Evolutionary conservation across 1,140 invertebrate genomes (phyloP).

Genomic region (Amyelois transitella): DNA sequence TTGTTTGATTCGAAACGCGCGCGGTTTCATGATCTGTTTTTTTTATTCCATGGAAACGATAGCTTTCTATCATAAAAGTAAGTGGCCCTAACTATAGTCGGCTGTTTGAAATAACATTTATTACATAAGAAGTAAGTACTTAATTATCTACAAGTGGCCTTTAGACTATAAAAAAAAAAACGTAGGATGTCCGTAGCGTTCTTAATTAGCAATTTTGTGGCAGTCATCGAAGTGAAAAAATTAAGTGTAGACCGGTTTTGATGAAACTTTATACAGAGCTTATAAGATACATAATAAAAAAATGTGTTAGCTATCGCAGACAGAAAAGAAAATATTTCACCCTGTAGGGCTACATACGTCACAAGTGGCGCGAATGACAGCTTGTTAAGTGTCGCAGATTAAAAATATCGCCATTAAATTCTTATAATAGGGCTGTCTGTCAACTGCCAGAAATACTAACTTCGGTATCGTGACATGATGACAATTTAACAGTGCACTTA

Average conservation of each 20-base stretch:
- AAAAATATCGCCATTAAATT: constrained; percentile 1
- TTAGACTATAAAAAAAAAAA: too few relatives aligned
- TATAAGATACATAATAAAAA: too few relatives aligned
- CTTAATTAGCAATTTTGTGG: too few relatives aligned
- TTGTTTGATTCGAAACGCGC: constrained; percentile 26
- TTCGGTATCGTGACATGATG: too few relatives aligned
- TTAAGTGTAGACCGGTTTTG: too few relatives aligned
- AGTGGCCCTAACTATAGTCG: background rate
- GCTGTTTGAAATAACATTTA: too few relatives aligned
- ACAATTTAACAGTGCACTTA: too few relatives aligned
- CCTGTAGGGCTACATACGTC: constrained; percentile 6
- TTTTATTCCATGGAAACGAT: background rate
- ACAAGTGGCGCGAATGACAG: constrained; percentile 9
- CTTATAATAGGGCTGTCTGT: background rate
- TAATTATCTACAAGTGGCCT: too few relatives aligned
- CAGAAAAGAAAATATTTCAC: background rate
- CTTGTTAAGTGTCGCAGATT: constrained; percentile 12
- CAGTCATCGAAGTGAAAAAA: too few relatives aligned
- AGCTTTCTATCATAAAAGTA: background rate
- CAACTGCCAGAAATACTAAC: background rate
- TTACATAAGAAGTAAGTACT: too few relatives aligned
- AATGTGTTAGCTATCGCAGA: background rate
- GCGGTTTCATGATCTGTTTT: constrained; percentile 15
- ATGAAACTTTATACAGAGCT: too few relatives aligned
- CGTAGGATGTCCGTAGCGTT: too few relatives aligned